Evolutionary conservation across 2,888 invertebrate genomes (phyloP).

Genomic region (Pantelozetes paolii): DNA sequence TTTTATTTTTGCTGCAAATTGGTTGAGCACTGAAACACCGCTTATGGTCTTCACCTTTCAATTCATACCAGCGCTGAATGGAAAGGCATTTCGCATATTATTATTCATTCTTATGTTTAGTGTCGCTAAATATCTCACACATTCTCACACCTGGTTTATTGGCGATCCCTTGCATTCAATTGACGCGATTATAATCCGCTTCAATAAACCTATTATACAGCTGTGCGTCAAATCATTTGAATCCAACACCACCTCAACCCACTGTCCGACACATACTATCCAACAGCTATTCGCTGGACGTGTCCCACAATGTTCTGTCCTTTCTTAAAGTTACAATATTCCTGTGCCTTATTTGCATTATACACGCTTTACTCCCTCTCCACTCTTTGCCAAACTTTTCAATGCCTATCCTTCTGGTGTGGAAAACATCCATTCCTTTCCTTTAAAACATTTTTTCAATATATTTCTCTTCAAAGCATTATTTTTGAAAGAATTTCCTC

Average conservation of each 20-base stretch:
- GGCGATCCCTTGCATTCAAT: slow-evolving; percentile 25
- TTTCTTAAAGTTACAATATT: not conserved
- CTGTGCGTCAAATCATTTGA: slow-evolving; percentile 31
- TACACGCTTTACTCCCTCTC: not conserved
- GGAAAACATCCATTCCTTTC: not conserved
- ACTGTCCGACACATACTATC: not conserved
- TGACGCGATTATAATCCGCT: slow-evolving; percentile 34
- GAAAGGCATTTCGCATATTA: slow-evolving; percentile 22
- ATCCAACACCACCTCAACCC: slow-evolving; percentile 3
- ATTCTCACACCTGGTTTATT: slow-evolving; percentile 37
- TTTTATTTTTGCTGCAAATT: slow-evolving; percentile 31
- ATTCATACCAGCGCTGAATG: not conserved
- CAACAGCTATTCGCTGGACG: not conserved
- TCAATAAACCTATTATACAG: slow-evolving; percentile 37
- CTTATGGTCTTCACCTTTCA: not conserved
- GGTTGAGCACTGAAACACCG: slow-evolving; percentile 16
- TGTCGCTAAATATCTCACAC: slow-evolving; percentile 35
- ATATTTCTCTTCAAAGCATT: slow-evolving; percentile 20
- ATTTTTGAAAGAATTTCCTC: slow-evolving; percentile 30
- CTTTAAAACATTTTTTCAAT: slow-evolving; percentile 2
- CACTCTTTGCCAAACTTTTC: not conserved
- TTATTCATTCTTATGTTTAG: not conserved
- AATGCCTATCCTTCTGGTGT: not conserved
- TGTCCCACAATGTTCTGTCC: not conserved
- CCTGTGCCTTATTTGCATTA: not conserved